phyloP scores from a whole-genome alignment of 2,888 invertebrate species.

The Phytoseiulus persimilis region DNA sequence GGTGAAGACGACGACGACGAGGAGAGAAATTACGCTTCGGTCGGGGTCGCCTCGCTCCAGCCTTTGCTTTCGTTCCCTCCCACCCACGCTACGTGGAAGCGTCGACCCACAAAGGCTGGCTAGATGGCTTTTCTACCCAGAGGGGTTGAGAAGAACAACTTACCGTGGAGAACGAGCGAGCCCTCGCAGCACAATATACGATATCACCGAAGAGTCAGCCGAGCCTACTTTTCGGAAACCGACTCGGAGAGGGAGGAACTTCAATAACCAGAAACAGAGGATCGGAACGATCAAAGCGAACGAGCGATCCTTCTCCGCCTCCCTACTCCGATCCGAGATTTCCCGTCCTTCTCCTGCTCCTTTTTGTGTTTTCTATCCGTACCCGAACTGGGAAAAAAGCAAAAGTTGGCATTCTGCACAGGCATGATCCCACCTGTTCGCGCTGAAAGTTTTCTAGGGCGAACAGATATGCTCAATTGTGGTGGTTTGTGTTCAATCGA shows the following conservation, averaged over 20 bases:
- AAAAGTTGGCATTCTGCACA: no score
- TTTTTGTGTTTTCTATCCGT: no score
- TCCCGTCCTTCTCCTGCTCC: no score
- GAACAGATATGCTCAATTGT: no score
- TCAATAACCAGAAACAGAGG: background rate
- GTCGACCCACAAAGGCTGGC: background rate
- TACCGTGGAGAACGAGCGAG: background rate
- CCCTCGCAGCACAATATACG: background rate
- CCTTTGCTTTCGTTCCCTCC: background rate
- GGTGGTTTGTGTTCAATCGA: no score
- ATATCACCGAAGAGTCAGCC: background rate
- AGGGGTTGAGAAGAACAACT: background rate
- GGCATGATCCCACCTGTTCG: no score
- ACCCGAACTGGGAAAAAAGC: no score
- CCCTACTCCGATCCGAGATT: background rate
- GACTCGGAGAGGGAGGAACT: background rate
- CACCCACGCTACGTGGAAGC: background rate
- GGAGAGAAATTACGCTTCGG: background rate
- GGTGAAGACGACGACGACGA: background rate
- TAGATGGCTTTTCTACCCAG: background rate
- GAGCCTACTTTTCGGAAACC: background rate
- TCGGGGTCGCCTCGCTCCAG: background rate
- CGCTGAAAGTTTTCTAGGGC: no score
- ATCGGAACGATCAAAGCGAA: background rate
- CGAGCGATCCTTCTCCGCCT: background rate